Evolutionary conservation across 1,140 invertebrate species (phyloP).

Genomic region (Megalopta genalis): DNA sequence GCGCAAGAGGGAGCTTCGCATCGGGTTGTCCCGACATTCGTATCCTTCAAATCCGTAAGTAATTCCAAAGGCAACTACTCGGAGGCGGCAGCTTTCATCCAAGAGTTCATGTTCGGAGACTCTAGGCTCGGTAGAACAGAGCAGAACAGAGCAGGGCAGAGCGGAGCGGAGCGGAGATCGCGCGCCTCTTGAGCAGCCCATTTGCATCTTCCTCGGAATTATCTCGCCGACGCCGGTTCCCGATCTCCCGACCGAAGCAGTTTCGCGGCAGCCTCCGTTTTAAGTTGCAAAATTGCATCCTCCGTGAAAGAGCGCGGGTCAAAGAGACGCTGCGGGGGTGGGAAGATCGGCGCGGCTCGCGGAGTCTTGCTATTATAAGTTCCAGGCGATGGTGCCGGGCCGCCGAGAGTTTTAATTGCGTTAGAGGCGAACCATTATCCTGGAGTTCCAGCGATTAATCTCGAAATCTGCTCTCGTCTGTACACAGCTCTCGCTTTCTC

Average conservation of each 20-base stretch:
- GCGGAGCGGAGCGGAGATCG: not conserved
- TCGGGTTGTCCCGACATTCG: no score
- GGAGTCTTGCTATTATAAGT: constrained; percentile 21
- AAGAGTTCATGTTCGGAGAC: no score
- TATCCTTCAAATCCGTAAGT: no score
- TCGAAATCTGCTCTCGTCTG: constrained; percentile 25
- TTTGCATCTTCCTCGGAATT: constrained; percentile 52
- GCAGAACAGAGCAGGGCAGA: no score
- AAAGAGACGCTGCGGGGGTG: not conserved
- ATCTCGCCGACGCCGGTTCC: constrained; percentile 35
- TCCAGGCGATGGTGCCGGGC: not conserved
- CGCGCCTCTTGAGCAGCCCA: constrained; percentile 34
- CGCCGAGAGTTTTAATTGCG: constrained; percentile 32
- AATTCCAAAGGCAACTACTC: no score
- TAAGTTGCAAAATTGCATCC: constrained; percentile 22
- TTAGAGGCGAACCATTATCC: constrained; percentile 33
- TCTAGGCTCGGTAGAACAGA: no score
- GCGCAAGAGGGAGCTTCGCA: no score
- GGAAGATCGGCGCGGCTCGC: not conserved
- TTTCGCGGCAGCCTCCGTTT: constrained; percentile 1
- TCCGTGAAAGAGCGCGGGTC: not conserved
- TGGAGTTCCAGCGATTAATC: constrained; percentile 37
- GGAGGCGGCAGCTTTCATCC: constrained; percentile 10
- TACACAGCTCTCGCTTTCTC: no score
- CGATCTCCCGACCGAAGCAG: constrained; percentile 18